Evolutionary conservation across 2,113 vertebrate genomes (phyloP).

Genomic region (Dasyurus viverrinus): DNA sequence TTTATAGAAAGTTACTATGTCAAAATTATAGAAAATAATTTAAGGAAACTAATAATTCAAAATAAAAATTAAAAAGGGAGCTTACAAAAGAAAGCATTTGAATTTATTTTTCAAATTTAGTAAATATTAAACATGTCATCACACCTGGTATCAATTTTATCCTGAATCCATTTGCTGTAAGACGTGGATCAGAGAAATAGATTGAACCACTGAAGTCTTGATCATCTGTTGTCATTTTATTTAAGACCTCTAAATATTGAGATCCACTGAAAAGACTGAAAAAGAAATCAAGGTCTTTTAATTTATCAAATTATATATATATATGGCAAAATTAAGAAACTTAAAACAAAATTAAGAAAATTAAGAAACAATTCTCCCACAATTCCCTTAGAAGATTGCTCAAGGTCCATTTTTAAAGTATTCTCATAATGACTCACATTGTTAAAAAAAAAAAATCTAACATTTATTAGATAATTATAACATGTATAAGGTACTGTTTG

Average conservation of each 20-base stretch:
- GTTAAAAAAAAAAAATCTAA: neutral
- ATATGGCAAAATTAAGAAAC: constrained; percentile 27
- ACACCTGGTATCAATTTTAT: constrained; percentile 93
- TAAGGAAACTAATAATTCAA: neutral
- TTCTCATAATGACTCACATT: neutral
- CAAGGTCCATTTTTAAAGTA: neutral
- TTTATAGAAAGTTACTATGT: constrained; percentile 6
- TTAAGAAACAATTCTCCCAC: neutral
- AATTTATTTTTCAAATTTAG: constrained; percentile 32
- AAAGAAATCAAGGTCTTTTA: constrained; percentile 62
- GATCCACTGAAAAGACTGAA: constrained; percentile 88
- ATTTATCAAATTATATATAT: constrained; percentile 45
- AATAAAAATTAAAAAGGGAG: constrained; percentile 18
- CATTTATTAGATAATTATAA: neutral
- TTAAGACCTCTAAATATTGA: constrained; percentile 87
- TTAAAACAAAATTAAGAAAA: neutral
- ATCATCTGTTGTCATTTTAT: constrained; percentile 87
- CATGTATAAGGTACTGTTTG: neutral
- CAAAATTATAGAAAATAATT: neutral
- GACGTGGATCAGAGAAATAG: constrained; percentile 91
- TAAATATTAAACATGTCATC: constrained; percentile 62
- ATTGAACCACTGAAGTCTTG: constrained; percentile 79
- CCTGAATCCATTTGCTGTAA: constrained; percentile 94
- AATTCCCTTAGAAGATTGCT: constrained; percentile 30
- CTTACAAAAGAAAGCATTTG: constrained; percentile 19